Percentiles rank a stretch among this genome's conserved stretches.
These are phyloP conservation scores for Zophobas atratus DNA, from an alignment of 1,140 invertebrate genomes.

Conservation along the genomic window DNA sequence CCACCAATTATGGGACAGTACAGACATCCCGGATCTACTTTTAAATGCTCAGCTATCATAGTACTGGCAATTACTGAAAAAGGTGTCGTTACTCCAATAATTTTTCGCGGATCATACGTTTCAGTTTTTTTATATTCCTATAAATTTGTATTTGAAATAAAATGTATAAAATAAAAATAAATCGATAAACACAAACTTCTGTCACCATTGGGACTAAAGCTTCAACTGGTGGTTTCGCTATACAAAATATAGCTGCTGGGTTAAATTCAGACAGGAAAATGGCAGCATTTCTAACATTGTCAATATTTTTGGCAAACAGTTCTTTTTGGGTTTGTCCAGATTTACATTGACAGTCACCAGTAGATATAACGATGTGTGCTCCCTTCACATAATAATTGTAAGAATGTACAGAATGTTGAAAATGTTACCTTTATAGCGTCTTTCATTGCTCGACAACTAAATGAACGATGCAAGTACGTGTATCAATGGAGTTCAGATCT, in stretches of 20 bases:
- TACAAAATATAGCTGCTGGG: conserved; percentile 61
- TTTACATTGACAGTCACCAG: conserved; percentile 61
- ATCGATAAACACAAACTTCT: conserved; percentile 55
- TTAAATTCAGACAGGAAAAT: conserved; percentile 63
- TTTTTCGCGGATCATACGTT: conserved; percentile 61
- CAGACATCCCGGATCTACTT: conserved; percentile 53
- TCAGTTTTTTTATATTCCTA: conserved; percentile 64
- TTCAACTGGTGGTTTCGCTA: conserved; percentile 63
- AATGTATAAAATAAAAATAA: conserved; percentile 13
- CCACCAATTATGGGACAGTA: conserved; percentile 61
- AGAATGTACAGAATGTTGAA: conserved; percentile 10
- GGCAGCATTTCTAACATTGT: conserved; percentile 59
- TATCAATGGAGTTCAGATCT: conserved; percentile 97
- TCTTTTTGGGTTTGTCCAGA: conserved; percentile 51
- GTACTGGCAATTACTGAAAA: conserved; percentile 61
- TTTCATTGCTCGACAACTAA: not conserved
- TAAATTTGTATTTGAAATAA: conserved; percentile 17
- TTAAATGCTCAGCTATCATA: conserved; percentile 52
- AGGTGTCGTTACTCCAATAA: conserved; percentile 62
- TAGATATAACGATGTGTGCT: conserved; percentile 59
- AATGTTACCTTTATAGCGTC: conserved; percentile 9
- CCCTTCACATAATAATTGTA: conserved; percentile 43
- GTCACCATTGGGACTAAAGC: conserved; percentile 63
- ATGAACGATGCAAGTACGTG: conserved; percentile 87
- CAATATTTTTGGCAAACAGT: conserved; percentile 62